A percentile compares a stretch with the other conserved stretches of the same genome.
These are phyloP conservation scores for Rhabdomys dilectus DNA, from an alignment of 2,113 vertebrate species.

Conservation along the genomic window DNA sequence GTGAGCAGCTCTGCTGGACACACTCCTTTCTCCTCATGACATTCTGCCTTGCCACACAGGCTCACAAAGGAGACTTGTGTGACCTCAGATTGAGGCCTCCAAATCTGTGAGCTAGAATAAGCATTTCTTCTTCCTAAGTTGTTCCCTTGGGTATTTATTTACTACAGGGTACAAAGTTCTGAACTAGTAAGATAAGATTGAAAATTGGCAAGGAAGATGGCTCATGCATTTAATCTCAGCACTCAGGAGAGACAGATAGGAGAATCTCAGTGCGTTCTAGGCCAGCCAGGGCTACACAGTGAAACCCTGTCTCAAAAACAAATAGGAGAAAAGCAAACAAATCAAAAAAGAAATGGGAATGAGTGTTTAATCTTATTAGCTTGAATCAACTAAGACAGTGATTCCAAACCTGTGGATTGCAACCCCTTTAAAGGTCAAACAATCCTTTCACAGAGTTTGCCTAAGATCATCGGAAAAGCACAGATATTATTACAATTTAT, in stretches of 20 bases:
- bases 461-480: neutral
- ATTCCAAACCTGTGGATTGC: neutral
- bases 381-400: neutral
- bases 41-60: neutral
- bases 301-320: neutral
- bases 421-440: neutral
- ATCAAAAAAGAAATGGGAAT: neutral
- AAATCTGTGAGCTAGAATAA: neutral
- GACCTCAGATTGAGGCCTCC: neutral
- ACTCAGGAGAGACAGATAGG: neutral
- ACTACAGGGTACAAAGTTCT: neutral
- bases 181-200: neutral
- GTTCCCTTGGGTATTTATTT: neutral
- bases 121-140: neutral
- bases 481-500: neutral
- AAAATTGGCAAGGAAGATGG: neutral
- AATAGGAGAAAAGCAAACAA: neutral
- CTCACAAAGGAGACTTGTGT: neutral
- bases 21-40: neutral
- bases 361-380: neutral
- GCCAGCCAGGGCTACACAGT: neutral
- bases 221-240: neutral
- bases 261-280: neutral
- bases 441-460: neutral
- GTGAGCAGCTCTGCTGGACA: too few species aligned